These are phyloP conservation scores for Sipunculus nudus DNA, from an alignment of 2,888 invertebrate genomes.

Conservation along the genomic window DNA sequence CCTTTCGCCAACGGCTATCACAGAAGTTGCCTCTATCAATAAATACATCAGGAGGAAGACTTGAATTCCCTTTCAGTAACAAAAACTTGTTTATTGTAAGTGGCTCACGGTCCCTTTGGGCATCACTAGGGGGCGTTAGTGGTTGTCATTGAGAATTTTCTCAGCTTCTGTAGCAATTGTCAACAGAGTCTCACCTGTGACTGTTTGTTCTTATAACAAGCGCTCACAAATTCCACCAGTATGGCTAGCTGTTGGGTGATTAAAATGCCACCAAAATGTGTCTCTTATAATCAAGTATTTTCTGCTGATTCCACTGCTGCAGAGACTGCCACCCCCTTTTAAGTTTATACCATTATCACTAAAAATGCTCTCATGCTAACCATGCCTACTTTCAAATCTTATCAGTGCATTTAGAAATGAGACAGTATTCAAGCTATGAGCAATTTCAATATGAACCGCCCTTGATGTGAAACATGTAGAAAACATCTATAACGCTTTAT, in stretches of 20 bases:
- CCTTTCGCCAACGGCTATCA: not conserved
- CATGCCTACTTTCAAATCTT: not conserved
- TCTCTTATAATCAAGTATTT: not conserved
- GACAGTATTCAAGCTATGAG: constrained; percentile 10
- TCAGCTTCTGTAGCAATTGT: constrained; percentile 7
- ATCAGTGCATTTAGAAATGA: not conserved
- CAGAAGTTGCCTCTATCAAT: not conserved
- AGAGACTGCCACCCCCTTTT: not conserved
- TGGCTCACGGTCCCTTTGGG: constrained; percentile 1
- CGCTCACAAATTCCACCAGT: constrained; percentile 7
- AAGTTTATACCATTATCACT: constrained; percentile 16
- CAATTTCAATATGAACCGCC: constrained; percentile 14
- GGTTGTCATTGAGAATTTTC: constrained; percentile 5
- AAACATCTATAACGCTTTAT: constrained; percentile 4
- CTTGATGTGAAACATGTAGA: constrained; percentile 10
- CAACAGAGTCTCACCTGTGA: not conserved
- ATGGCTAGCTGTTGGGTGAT: constrained; percentile 2
- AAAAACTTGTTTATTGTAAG: constrained; percentile 11
- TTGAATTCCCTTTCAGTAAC: not conserved
- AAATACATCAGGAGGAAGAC: not conserved
- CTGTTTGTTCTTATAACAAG: not conserved
- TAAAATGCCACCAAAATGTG: constrained; percentile 7
- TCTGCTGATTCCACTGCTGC: not conserved
- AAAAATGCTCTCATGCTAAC: not conserved
- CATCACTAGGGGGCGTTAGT: not conserved